phyloP scores from a whole-genome alignment of 2,888 invertebrate genomes.

The Lithophane leautieri region DNA sequence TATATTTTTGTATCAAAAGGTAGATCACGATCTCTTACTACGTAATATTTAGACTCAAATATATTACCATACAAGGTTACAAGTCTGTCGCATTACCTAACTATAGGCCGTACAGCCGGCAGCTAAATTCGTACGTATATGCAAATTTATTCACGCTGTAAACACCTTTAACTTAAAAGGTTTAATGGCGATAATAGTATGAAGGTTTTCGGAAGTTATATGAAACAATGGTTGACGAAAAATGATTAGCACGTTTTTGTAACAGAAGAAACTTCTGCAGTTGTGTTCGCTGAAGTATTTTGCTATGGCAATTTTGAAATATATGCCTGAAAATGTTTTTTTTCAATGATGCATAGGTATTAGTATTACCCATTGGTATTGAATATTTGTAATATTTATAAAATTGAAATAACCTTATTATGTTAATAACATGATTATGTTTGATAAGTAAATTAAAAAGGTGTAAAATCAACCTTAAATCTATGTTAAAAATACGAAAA shows the following conservation, averaged over 20 bases:
- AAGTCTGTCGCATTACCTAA: constrained; percentile 58
- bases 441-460: neutral
- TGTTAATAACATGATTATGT: neutral
- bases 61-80: constrained; percentile 76
- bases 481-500: neutral
- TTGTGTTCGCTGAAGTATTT: constrained; percentile 34
- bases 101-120: constrained; percentile 35
- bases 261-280: constrained; percentile 52
- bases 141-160: constrained; percentile 49
- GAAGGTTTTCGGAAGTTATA: constrained; percentile 34
- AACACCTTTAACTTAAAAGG: constrained; percentile 31
- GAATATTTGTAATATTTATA: neutral
- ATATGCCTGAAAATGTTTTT: neutral
- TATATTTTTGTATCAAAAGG: constrained; percentile 32
- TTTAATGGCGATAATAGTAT: constrained; percentile 53
- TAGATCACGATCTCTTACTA: constrained; percentile 61
- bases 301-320: constrained; percentile 8
- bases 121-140: constrained; percentile 23
- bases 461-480: neutral
- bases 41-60: constrained; percentile 66
- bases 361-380: neutral
- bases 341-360: neutral
- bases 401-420: no score
- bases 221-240: constrained; percentile 53
- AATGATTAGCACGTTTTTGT: constrained; percentile 65